These are phyloP conservation scores for Diadegma fenestrale DNA, from an alignment of 2,888 invertebrate species.

Conservation along the genomic window DNA sequence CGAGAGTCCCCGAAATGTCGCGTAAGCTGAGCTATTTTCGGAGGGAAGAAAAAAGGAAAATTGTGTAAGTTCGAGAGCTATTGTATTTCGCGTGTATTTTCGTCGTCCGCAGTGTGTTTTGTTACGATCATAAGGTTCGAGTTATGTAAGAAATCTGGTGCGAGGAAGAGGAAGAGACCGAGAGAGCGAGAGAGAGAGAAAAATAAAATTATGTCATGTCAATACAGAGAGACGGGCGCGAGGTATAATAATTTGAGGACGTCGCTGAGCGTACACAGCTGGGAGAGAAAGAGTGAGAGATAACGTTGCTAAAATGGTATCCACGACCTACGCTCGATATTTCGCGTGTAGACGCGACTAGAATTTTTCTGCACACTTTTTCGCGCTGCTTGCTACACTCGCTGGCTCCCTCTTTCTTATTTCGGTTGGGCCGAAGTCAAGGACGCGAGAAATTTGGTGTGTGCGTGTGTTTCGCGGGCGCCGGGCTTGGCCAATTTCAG, in stretches of 20 bases:
- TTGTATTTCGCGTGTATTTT: constrained; percentile 11
- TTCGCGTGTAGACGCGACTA: constrained; percentile 66
- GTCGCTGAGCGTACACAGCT: constrained; percentile 1
- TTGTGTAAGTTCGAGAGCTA: neutral
- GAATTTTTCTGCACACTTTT: constrained; percentile 52
- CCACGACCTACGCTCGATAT: constrained; percentile 71
- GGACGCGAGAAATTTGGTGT: constrained; percentile 52
- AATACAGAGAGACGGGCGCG: constrained; percentile 34
- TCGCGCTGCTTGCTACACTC: neutral
- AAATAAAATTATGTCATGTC: constrained; percentile 35
- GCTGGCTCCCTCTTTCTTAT: constrained; percentile 22
- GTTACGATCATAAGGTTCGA: constrained; percentile 36
- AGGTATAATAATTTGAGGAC: constrained; percentile 44
- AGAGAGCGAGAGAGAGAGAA: constrained; percentile 38
- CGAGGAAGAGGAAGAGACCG: constrained; percentile 1
- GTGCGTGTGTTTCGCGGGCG: constrained; percentile 39
- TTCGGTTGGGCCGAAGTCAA: constrained; percentile 63
- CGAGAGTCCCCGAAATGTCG: neutral
- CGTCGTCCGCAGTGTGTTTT: constrained; percentile 12
- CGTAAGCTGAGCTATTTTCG: neutral
- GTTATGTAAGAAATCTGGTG: constrained; percentile 26
- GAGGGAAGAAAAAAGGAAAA: neutral
- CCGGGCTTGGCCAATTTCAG: constrained; percentile 62
- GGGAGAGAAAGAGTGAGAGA: neutral
- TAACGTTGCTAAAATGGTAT: constrained; percentile 67